Conservation (phyloP, 2,797 vertebrate genomes). For the Tragelaphus oryx region DNA sequence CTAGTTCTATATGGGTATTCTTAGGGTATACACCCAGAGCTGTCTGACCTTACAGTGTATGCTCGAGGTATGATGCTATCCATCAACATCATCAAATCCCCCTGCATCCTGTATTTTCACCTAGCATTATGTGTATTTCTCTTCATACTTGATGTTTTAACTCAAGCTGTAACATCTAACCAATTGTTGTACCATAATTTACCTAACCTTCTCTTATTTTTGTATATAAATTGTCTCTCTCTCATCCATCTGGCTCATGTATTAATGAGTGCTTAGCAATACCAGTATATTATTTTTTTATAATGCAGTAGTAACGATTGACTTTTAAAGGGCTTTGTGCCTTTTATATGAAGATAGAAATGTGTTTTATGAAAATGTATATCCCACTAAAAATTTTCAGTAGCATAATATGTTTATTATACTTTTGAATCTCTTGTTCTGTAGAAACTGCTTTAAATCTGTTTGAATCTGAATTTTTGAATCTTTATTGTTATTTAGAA, state of each 20-base stretch:
- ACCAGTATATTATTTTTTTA: background rate
- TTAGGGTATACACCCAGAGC: background rate
- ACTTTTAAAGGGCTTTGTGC: background rate
- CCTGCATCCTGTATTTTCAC: background rate
- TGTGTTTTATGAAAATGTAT: background rate
- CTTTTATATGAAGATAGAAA: background rate
- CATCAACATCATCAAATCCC: background rate
- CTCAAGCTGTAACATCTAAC: background rate
- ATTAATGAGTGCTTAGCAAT: background rate
- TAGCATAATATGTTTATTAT: background rate
- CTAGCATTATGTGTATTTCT: background rate
- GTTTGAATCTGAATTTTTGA: conserved; percentile 5
- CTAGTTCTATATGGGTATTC: background rate
- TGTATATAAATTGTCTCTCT: background rate
- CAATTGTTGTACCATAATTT: background rate
- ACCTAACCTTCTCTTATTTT: background rate
- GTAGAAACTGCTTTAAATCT: background rate
- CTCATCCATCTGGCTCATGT: background rate
- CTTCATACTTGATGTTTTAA: background rate
- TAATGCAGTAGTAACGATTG: background rate
- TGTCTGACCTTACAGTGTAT: background rate
- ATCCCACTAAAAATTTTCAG: background rate
- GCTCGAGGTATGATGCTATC: background rate
- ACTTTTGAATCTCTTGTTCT: background rate
- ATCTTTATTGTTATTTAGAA: conserved; percentile 14